Percentiles rank a stretch among this genome's conserved stretches.
phyloP scores from a whole-genome alignment of 2,797 vertebrate species.

The Hafferia zeledoni region DNA sequence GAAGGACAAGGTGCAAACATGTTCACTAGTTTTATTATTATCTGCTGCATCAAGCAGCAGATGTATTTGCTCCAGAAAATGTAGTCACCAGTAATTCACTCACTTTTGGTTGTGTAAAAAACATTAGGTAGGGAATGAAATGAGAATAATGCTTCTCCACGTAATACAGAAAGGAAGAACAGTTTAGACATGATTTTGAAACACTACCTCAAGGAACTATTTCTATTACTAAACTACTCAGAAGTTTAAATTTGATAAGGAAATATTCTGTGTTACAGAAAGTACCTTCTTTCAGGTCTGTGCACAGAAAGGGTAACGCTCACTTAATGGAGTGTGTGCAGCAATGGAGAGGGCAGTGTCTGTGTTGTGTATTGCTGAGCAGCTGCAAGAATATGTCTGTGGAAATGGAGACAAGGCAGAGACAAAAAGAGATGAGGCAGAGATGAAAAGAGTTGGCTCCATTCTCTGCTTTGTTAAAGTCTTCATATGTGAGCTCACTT shows the following conservation, averaged over 20 bases:
- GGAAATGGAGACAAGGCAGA: background rate
- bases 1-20: slow-evolving; percentile 9
- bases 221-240: background rate
- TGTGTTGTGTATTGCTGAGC: accelerated
- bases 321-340: background rate
- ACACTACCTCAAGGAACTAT: background rate
- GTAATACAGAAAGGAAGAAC: background rate
- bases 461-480: background rate
- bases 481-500: background rate
- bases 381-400: background rate
- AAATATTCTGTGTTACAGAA: background rate
- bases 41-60: background rate
- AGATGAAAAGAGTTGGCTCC: background rate
- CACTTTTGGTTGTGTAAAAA: background rate
- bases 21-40: slow-evolving; percentile 13
- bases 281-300: background rate
- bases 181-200: background rate
- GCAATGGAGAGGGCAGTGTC: background rate
- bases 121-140: background rate
- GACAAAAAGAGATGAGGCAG: background rate
- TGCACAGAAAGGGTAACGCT: background rate
- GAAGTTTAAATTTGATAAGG: background rate
- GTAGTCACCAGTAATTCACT: background rate
- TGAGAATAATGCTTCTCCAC: background rate
- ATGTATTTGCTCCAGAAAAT: slow-evolving; percentile 8